phyloP scores from a whole-genome alignment of 1,140 invertebrate species.

The Ostrea denselamellosa region DNA sequence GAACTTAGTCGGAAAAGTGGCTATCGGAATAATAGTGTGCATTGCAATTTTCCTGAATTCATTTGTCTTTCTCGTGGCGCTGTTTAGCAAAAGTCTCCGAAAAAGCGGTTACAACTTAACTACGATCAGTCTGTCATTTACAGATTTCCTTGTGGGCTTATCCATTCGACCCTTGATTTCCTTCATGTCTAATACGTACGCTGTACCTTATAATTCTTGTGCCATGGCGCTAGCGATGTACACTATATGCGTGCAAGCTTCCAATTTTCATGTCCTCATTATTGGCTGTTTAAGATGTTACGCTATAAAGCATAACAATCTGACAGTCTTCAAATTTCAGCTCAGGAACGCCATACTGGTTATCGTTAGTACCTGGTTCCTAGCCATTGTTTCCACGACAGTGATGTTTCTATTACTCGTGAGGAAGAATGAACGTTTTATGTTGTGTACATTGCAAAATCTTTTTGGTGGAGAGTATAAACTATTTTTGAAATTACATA shows the following conservation, averaged over 20 bases:
- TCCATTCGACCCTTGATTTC: constrained; percentile 27
- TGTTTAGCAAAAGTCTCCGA: not conserved
- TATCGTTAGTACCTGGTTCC: not conserved
- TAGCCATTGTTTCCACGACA: not conserved
- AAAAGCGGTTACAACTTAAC: constrained; percentile 13
- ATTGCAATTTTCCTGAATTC: not conserved
- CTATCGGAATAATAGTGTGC: not conserved
- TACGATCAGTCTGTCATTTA: not conserved
- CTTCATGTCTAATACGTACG: not conserved
- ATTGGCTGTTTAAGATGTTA: not conserved
- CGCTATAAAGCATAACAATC: not conserved
- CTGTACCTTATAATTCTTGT: not conserved
- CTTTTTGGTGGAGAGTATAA: not conserved
- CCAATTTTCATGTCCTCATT: not conserved
- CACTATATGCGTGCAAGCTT: not conserved
- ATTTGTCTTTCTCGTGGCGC: not conserved
- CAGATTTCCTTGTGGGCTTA: not conserved
- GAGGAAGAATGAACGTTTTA: not conserved
- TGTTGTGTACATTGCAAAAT: not conserved
- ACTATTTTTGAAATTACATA: not conserved
- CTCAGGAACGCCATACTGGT: constrained; percentile 1
- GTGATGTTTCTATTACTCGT: not conserved
- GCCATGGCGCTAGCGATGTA: not conserved
- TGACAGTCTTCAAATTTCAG: constrained; percentile 6
- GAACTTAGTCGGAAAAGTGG: not conserved